Conservation (phyloP, 2,113 vertebrate species). For the Microcebus tavaratra region DNA sequence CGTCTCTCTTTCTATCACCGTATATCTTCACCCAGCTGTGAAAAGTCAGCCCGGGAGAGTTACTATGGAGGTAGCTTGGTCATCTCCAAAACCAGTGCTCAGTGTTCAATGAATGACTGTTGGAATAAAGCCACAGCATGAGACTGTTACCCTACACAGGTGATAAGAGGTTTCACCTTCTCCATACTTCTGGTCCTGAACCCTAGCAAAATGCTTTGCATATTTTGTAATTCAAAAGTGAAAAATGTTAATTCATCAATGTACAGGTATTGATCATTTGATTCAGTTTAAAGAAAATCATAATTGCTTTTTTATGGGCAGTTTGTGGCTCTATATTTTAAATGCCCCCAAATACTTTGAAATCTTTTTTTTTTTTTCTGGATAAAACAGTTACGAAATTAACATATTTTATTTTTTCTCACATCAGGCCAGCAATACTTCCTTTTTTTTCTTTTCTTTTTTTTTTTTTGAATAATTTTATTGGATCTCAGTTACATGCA, state of each 20-base stretch:
- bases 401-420: background rate
- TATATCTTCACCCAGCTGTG: background rate
- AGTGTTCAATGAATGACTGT: background rate
- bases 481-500: no score
- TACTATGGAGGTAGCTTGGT: rapidly evolving
- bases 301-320: background rate
- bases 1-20: background rate
- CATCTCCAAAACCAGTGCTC: rapidly evolving
- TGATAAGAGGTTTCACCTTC: background rate
- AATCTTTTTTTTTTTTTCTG: conserved; percentile 1
- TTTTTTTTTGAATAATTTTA: no score
- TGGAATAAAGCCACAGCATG: background rate
- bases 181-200: background rate
- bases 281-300: background rate
- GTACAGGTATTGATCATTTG: background rate
- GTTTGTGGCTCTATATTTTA: background rate
- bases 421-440: background rate
- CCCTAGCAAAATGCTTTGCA: background rate
- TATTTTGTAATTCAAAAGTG: background rate
- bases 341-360: background rate
- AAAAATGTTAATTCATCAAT: background rate
- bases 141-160: no score
- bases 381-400: background rate
- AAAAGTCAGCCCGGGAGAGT: background rate
- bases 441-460: no score